phyloP scores from a whole-genome alignment of 2,113 vertebrate genomes.

The Cyanoliseus patagonus region DNA sequence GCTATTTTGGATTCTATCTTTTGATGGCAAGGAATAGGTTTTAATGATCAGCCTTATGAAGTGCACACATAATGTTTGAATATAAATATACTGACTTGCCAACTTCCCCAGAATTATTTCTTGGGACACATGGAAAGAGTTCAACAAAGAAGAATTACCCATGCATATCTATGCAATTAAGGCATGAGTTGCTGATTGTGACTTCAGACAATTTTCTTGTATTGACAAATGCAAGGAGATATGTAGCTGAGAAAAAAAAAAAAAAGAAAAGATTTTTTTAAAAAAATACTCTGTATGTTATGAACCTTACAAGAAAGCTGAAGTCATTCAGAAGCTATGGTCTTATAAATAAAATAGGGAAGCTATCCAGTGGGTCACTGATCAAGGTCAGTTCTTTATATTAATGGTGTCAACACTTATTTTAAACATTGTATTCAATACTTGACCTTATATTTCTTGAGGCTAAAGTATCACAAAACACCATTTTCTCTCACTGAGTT shows the following conservation, averaged over 20 bases:
- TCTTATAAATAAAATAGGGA: neutral
- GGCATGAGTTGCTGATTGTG: neutral
- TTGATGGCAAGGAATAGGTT: neutral
- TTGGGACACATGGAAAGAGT: neutral
- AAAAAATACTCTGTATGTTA: neutral
- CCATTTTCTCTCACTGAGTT: neutral
- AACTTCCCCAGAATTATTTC: neutral
- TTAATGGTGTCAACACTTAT: neutral
- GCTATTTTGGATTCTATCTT: neutral
- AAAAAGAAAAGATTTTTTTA: neutral
- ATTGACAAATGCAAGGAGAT: neutral
- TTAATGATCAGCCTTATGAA: neutral
- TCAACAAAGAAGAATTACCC: neutral
- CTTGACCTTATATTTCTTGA: constrained; percentile 16
- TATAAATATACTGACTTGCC: neutral
- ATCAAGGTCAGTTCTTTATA: neutral
- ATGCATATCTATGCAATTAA: neutral
- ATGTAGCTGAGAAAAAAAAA: neutral
- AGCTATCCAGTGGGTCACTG: neutral
- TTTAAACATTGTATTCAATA: constrained; percentile 54
- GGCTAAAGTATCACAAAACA: neutral
- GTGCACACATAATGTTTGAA: neutral
- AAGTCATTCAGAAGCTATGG: neutral
- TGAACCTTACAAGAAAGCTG: neutral
- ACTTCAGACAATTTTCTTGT: neutral